Conservation (phyloP, 2,797 vertebrate species). For the Dicrostonyx torquatus region DNA sequence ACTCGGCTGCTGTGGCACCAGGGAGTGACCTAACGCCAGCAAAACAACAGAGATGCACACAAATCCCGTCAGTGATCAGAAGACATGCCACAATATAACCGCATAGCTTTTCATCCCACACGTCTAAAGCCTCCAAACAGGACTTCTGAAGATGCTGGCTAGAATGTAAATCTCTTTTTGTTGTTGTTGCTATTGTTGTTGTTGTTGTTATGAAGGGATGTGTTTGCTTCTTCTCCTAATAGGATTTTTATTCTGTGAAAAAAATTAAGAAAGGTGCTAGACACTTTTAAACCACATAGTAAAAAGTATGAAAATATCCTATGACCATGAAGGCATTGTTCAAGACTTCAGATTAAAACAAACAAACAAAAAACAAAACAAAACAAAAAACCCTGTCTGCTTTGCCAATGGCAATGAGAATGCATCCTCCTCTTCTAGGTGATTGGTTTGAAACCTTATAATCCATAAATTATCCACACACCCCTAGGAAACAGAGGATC, state of each 20-base stretch:
- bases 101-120: background rate
- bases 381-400: background rate
- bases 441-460: background rate
- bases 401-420: background rate
- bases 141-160: background rate
- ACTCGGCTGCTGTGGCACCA: conserved; percentile 96
- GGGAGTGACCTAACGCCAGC: conserved; percentile 91
- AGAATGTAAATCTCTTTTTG: conserved; percentile 36
- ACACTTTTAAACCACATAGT: background rate
- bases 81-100: background rate
- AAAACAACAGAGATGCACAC: conserved; percentile 32
- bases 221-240: conserved; percentile 32
- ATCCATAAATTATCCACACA: background rate
- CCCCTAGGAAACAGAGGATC: background rate
- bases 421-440: background rate
- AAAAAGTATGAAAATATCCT: background rate
- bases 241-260: background rate
- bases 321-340: background rate
- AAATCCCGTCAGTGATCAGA: conserved; percentile 41
- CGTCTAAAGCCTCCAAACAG: too few species aligned
- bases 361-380: background rate
- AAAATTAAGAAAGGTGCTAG: background rate
- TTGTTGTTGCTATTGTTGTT: too few species aligned
- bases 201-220: background rate
- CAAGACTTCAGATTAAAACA: background rate